phyloP scores from a whole-genome alignment of 2,888 invertebrate species.

The Stenodema calcarata region DNA sequence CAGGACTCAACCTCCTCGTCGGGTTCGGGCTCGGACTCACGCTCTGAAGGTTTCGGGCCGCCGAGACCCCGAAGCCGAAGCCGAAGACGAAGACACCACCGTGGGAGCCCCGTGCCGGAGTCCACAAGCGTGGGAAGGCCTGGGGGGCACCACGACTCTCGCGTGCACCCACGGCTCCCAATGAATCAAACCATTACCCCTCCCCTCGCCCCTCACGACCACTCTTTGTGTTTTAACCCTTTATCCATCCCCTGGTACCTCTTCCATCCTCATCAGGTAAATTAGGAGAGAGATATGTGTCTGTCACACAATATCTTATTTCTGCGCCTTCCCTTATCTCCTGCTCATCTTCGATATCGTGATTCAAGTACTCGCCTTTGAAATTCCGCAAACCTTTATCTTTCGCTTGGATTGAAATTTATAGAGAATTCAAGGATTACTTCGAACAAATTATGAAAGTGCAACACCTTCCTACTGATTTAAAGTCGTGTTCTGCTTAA shows the following conservation, averaged over 20 bases:
- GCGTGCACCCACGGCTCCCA: slow-evolving; percentile 50
- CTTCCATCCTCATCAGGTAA: slow-evolving; percentile 29
- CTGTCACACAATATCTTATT: slow-evolving; percentile 27
- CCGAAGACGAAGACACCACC: slow-evolving; percentile 22
- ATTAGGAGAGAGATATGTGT: slow-evolving; percentile 32
- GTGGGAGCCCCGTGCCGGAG: slow-evolving; percentile 43
- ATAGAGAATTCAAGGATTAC: neutral
- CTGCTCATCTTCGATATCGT: slow-evolving; percentile 17
- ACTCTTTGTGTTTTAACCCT: slow-evolving; percentile 31
- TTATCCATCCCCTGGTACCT: neutral
- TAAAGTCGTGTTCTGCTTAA: no score
- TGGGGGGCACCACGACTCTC: slow-evolving; percentile 49
- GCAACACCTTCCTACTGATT: neutral
- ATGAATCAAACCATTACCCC: slow-evolving; percentile 51
- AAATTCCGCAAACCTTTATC: neutral
- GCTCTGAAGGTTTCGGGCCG: neutral
- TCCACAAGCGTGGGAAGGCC: slow-evolving; percentile 46
- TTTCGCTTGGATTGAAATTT: neutral
- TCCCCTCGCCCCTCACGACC: neutral
- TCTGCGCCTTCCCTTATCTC: slow-evolving; percentile 15
- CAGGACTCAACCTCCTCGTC: neutral
- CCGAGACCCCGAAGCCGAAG: slow-evolving; percentile 1
- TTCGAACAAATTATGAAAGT: neutral
- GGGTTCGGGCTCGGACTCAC: neutral
- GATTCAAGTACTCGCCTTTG: neutral